These are phyloP conservation scores for Pseudocheirus occidentalis DNA, from an alignment of 2,797 vertebrate species.

Conservation along the genomic window DNA sequence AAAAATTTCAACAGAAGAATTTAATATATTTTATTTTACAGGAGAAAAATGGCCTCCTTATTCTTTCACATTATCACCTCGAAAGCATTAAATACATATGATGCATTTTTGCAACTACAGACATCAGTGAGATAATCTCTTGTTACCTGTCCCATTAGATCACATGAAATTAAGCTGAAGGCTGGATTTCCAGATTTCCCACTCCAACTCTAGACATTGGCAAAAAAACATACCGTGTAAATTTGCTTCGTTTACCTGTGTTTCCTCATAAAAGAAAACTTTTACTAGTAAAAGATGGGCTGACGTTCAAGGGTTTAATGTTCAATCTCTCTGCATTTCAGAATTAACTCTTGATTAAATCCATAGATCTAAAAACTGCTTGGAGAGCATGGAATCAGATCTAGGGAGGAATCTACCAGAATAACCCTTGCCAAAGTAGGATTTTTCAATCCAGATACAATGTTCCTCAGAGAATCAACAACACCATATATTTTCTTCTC, in stretches of 20 bases:
- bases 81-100: slow-evolving; percentile 19
- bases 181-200: slow-evolving; percentile 1
- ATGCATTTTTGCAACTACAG: not conserved
- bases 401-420: not conserved
- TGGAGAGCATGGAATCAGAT: not conserved
- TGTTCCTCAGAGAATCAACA: not conserved
- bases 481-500: not conserved
- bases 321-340: not conserved
- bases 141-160: not conserved
- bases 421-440: not conserved
- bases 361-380: not conserved
- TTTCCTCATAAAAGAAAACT: not conserved
- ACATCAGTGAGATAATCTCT: not conserved
- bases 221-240: not conserved
- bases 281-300: not conserved
- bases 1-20: slow-evolving; percentile 25
- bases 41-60: not conserved
- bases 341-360: not conserved
- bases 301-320: not conserved
- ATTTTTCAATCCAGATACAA: not conserved
- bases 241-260: not conserved
- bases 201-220: not conserved
- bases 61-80: slow-evolving; percentile 13
- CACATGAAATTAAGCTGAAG: slow-evolving; percentile 25
- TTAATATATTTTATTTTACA: slow-evolving; percentile 23